Conservation (phyloP, 1,140 invertebrate genomes). For the Ephestia elutella region DNA sequence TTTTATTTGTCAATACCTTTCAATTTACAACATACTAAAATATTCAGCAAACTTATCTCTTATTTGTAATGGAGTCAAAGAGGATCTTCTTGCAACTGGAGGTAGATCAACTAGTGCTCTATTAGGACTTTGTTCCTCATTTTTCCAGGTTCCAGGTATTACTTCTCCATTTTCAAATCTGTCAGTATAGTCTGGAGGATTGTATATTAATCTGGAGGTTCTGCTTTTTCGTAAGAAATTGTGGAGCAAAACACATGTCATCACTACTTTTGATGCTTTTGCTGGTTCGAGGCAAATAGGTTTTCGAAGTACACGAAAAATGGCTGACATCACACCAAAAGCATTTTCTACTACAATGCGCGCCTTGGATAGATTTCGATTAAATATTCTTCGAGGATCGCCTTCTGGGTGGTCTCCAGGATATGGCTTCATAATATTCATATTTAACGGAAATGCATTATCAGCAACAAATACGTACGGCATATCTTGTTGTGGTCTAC, state of each 20-base stretch:
- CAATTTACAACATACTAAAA: background rate
- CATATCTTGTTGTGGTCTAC: constrained; percentile 19
- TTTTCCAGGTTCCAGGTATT: constrained; percentile 1
- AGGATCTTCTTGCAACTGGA: background rate
- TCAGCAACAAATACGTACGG: constrained; percentile 57
- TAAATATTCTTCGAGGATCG: constrained; percentile 39
- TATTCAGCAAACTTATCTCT: background rate
- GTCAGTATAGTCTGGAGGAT: constrained; percentile 11
- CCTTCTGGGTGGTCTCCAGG: constrained; percentile 26
- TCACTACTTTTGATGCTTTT: background rate
- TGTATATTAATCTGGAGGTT: constrained; percentile 18
- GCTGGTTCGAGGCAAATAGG: background rate
- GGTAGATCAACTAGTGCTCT: background rate
- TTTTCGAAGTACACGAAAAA: constrained; percentile 32
- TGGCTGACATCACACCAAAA: constrained; percentile 65
- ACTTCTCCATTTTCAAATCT: constrained; percentile 9
- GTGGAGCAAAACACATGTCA: constrained; percentile 20
- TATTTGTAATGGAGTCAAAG: background rate
- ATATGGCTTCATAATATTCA: constrained; percentile 60
- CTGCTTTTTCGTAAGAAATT: constrained; percentile 20
- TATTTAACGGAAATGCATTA: constrained; percentile 64
- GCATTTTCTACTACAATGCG: constrained; percentile 66
- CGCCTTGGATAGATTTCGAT: constrained; percentile 41
- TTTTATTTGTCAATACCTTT: background rate
- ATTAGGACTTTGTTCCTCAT: background rate